Evolutionary conservation across 2,797 vertebrate genomes (phyloP).

Genomic region (Crypturellus tataupa): DNA sequence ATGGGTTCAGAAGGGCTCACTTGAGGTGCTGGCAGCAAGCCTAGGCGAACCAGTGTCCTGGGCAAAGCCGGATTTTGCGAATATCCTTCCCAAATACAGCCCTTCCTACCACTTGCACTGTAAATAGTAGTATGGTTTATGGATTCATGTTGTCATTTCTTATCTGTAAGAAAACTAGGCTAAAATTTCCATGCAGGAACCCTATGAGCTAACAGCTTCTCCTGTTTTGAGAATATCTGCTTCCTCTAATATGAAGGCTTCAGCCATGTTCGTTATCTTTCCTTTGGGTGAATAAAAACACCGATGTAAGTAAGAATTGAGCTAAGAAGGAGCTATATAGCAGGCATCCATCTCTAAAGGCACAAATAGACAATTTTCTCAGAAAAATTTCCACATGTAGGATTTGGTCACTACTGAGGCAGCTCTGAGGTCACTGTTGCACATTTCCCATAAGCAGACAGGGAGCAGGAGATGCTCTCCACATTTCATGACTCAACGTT

Average conservation of each 20-base stretch:
- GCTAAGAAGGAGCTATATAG: background rate
- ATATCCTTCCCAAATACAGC: background rate
- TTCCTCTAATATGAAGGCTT: background rate
- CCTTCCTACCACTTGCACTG: background rate
- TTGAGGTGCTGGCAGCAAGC: conserved; percentile 15
- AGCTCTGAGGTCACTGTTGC: background rate
- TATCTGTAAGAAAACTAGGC: background rate
- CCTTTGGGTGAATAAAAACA: background rate
- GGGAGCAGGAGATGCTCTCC: background rate
- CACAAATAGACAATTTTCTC: background rate
- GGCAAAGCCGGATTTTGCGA: background rate
- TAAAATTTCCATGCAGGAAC: background rate
- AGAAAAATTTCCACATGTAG: background rate
- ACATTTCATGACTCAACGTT: background rate
- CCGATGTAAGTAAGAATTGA: background rate
- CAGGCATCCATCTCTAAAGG: background rate
- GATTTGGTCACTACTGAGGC: background rate
- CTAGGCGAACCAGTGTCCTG: background rate
- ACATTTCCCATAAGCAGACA: background rate
- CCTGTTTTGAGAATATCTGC: background rate
- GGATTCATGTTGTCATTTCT: background rate
- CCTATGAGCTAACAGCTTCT: background rate
- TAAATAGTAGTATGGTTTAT: background rate
- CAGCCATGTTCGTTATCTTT: background rate
- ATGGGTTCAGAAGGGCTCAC: conserved; percentile 14